Conservation (phyloP, 2,113 vertebrate species). For the Peucedramus taeniatus region DNA sequence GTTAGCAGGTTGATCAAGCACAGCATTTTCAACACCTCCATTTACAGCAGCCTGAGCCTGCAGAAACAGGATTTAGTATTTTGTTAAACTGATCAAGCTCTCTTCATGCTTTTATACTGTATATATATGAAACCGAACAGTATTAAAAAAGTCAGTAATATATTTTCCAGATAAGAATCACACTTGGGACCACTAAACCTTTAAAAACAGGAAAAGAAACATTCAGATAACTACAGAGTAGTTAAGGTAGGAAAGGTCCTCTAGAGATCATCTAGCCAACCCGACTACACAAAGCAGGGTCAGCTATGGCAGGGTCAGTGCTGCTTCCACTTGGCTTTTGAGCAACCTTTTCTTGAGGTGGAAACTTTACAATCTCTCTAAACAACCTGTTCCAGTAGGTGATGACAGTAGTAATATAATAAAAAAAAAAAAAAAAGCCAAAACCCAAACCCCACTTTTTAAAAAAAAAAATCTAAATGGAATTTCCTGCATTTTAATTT, state of each 20-base stretch:
- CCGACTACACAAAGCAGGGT: neutral
- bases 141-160: neutral
- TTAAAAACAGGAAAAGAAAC: neutral
- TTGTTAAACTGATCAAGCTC: neutral
- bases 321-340: neutral
- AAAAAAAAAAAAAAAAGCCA: neutral
- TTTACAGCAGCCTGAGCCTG: conserved; percentile 81
- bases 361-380: neutral
- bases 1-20: conserved; percentile 79
- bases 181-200: neutral
- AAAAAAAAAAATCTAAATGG: too few relatives aligned
- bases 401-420: neutral
- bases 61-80: neutral
- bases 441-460: too few relatives aligned
- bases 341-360: neutral
- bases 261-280: neutral
- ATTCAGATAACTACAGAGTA: neutral
- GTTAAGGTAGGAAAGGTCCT: neutral
- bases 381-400: neutral
- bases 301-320: neutral
- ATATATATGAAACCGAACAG: rapidly evolving
- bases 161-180: neutral
- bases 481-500: neutral
- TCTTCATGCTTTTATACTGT: neutral
- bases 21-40: conserved; percentile 78